Evolutionary conservation across 2,888 invertebrate species (phyloP), one percentile per base, ranked within the genome.

Genomic region (Micoletzkya japonica): DNA sequence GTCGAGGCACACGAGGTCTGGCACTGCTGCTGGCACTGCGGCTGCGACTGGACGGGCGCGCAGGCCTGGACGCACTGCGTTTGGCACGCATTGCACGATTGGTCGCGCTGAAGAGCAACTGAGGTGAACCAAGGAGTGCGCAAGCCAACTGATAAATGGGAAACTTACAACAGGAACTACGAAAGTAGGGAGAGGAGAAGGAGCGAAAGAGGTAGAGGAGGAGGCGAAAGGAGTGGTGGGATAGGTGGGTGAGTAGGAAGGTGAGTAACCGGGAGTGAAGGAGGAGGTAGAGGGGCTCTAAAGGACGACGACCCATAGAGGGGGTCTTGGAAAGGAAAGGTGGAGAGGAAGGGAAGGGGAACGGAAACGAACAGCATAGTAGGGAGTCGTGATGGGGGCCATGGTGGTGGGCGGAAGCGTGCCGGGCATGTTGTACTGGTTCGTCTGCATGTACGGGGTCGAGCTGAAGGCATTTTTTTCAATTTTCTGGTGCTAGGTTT

Each of bases 41-140:
- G 34, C 60, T 60, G 60, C 20, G 63, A n/a, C 32, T n/a, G 4
- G 30, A 34, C 34, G 28, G 63, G 26, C 24, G 50, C 74, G 50
- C 72, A 72, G 44, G 69, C 72, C 61, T 72, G 68, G n/a, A 57
- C 20, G 44, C 44, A 63, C 34, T 49, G 50, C 49, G 32, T 32
- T 50, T 63, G 63, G 34, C 63, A 63, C n/a, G 14, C 17, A 1
- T 50, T 50, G 50, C 63, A 63, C 26, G 20, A 20, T 36, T 60
- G 60, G 50, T 63, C 63, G 4, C 63, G 14, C 49, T n/a, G n/a
- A 50, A 36, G n/a, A 63, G 14, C 50, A 50, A 36, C 39, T 44
- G 60, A 32, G 30, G 60, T 32, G 17, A 34, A 1, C 14, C 10
- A 44, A 44, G 44, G 44, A 44, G 10, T 44, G 44, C 44, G 44